Percentiles rank a stretch among this genome's conserved stretches.
Evolutionary conservation across 2,888 invertebrate genomes (phyloP).

Genomic region (Athalia rosae): DNA sequence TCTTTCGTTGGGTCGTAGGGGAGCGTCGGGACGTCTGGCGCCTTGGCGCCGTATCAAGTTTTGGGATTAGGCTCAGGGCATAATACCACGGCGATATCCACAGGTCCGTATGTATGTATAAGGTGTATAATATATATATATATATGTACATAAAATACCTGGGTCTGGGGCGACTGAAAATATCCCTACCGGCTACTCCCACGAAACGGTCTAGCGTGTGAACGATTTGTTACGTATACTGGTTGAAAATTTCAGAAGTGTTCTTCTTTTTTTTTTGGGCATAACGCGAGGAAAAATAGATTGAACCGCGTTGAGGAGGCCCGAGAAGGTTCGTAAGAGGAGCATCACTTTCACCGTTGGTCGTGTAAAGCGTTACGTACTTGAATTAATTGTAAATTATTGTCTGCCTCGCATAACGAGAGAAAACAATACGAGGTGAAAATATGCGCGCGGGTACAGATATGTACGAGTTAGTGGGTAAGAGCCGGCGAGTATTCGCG

Average conservation of each 20-base stretch:
- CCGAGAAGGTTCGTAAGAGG: background rate
- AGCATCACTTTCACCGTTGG: slow-evolving; percentile 32
- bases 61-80: background rate
- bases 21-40: background rate
- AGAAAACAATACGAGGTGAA: slow-evolving; percentile 40
- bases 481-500: slow-evolving; percentile 29
- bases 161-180: too few relatives aligned
- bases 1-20: too few relatives aligned
- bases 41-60: slow-evolving; percentile 6
- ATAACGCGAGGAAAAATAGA: too few relatives aligned
- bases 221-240: background rate
- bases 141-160: background rate
- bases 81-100: too few relatives aligned
- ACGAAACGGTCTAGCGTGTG: slow-evolving; percentile 8
- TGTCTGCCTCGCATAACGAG: slow-evolving; percentile 26
- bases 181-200: background rate
- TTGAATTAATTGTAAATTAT: slow-evolving; percentile 39
- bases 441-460: slow-evolving; percentile 33
- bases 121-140: too few relatives aligned
- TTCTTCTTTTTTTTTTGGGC: too few relatives aligned
- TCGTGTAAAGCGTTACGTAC: slow-evolving; percentile 21
- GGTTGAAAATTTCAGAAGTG: slow-evolving; percentile 4
- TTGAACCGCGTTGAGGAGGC: background rate
- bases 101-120: too few relatives aligned
- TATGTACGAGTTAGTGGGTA: background rate